Base-by-base conservation (phyloP, 2,797 vertebrate genomes). In the Spinibarbus caldwelli region DNA sequence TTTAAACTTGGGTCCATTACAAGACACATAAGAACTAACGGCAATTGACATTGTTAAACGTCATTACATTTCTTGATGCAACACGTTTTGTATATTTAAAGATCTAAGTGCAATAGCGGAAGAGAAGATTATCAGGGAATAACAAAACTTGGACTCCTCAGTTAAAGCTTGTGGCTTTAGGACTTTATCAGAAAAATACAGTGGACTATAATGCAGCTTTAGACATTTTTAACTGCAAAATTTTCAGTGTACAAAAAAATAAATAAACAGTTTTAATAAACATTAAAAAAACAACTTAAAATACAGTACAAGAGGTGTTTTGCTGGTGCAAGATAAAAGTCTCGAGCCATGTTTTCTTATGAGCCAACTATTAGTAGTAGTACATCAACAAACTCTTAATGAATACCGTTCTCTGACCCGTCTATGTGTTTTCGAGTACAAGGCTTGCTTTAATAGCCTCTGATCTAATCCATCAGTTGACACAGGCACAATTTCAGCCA, bases 371-470 rank as follows among this genome's bases (percentile, higher is more conserved):
- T 57, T 71, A 54, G 47, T 29, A 71, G 79, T 14, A 81, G 47
- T 31, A 57, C 80, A 57, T 57, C 52, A 85, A 71, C 38, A 62
- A 62, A 72, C 29, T 73, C 67, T 72, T 14, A n/a, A 79, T 79
- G 67, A 80, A 38, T 21, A 4, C 38, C 1, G 15, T 71, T 70
- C 23, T 67, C 66, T 79, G 76, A 78, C 75, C 76, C n/a, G 5
- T 71, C 49, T 54, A 12, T 71, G 12, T 36, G 49, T 67, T 83
- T 66, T 52, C 49, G 8, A 70, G 45, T 41, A 70, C 66, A 59
- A 57, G 29, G 52, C 66, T 80, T 71, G 38, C 77, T 84, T 71
- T 85, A 72, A 85, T 73, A 80, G 83, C 83, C 36, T 78, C 66
- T 59, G 52, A 29, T 79, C 26, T 78, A 59, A 71, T 71, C 66